Base-by-base conservation (phyloP, 35 echinoderm and acorn worm genomes). In the Chiridota heheva region DNA sequence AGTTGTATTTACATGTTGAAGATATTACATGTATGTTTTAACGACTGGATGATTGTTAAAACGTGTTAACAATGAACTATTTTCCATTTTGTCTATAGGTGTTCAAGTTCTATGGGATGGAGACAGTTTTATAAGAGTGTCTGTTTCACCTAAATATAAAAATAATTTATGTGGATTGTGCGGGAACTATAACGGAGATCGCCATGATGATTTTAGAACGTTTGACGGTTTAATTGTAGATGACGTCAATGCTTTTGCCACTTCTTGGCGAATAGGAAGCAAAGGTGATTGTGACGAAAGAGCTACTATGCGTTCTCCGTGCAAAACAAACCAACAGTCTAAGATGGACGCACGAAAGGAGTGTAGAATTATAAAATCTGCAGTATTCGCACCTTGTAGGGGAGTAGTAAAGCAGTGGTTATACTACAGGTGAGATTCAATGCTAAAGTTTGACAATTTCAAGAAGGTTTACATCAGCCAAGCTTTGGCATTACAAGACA, bases 81-180 rank as follows among this genome's bases (percentile, higher is more conserved):
- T 74, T 62, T 13, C 1, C 55, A 36, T 80, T 56, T 29, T 80
- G 29, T 45, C 0, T 91, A 18, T 73, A 98, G 95, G 95, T 26
- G 63, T 98, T 42, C 67, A 72, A 57, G 73, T 98, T 5, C 43
- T 81, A 18, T 98, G 95, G 95, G 95, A 98, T 63, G 95, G 95
- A 12, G 95, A 98, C 47, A 98, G 95, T 72, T 91, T 91, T 60
- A 84, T 88, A 33, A 89, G 92, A 46, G 80, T 98, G 0, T 78
- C 78, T 4, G 85, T 87, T 12, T 79, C 84, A 30, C 85, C 95
- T 2, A 66, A 55, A 0, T 98, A 48, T 59, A 98, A 92, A 44
- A 82, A 68, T 60, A 84, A 89, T 77, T 44, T 98, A 3, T 96
- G 93, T 60, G 93, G 93, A 6, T 84, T 96, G 0, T 96, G 93